phyloP scores from a whole-genome alignment of 1,140 invertebrate species.

The Laodelphax striatellus region DNA sequence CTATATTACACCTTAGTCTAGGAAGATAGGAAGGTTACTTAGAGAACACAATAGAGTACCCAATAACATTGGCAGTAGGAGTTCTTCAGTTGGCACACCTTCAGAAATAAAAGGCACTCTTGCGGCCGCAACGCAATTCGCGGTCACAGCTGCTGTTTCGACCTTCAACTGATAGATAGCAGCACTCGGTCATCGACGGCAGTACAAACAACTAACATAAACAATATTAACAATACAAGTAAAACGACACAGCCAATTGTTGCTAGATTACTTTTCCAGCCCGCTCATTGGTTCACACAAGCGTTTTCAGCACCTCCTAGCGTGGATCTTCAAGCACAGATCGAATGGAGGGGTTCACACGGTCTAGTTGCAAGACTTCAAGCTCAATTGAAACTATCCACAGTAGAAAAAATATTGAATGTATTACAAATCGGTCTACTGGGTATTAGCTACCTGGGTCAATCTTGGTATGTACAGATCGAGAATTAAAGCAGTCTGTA shows the following conservation, averaged over 20 bases:
- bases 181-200: neutral
- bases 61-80: neutral
- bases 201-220: constrained; percentile 1
- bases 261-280: neutral
- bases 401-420: too few relatives aligned
- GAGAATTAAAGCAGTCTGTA: too few relatives aligned
- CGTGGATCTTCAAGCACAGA: too few relatives aligned
- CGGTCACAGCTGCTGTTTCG: neutral
- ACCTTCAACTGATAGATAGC: neutral
- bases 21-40: neutral
- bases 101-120: neutral
- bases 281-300: neutral
- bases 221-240: constrained; percentile 3
- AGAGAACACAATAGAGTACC: constrained; percentile 1
- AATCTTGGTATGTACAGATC: too few relatives aligned
- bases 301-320: too few relatives aligned
- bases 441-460: too few relatives aligned
- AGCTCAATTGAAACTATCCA: too few relatives aligned
- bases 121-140: neutral
- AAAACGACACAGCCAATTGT: constrained; percentile 12
- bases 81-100: neutral
- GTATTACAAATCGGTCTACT: too few relatives aligned
- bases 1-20: neutral
- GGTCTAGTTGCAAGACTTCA: too few relatives aligned
- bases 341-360: too few relatives aligned